A percentile compares a stretch with the other conserved stretches of the same genome.
These are phyloP conservation scores for Drosophila borealis DNA, from an alignment of 2,888 invertebrate species.

Conservation along the genomic window DNA sequence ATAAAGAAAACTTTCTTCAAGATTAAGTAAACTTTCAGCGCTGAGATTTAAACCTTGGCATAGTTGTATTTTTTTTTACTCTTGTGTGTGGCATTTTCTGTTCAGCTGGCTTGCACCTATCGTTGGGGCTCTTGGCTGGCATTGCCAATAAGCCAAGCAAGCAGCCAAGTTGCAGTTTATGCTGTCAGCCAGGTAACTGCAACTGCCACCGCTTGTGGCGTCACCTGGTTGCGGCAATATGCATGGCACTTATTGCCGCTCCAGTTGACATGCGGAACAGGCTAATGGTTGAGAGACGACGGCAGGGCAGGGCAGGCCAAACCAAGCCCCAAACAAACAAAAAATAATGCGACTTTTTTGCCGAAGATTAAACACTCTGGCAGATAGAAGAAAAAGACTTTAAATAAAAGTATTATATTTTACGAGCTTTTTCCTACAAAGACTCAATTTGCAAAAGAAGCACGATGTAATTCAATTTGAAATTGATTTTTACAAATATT, in stretches of 20 bases:
- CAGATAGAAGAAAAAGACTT: not conserved
- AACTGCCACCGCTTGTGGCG: slow-evolving; percentile 31
- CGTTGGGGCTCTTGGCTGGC: slow-evolving; percentile 21
- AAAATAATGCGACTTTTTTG: not conserved
- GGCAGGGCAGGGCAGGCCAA: not conserved
- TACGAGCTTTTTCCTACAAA: no score
- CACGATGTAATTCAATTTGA: no score
- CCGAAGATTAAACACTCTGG: not conserved
- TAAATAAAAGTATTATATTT: no score
- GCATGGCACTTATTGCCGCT: slow-evolving; percentile 80
- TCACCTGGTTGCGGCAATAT: slow-evolving; percentile 71
- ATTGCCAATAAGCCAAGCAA: slow-evolving; percentile 55
- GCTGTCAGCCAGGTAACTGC: slow-evolving; percentile 22
- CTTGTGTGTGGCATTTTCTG: slow-evolving; percentile 5
- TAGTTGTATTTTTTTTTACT: slow-evolving; percentile 6
- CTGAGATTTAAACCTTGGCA: slow-evolving; percentile 21
- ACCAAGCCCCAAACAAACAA: not conserved
- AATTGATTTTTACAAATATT: no score
- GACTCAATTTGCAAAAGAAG: no score
- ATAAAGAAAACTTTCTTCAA: slow-evolving; percentile 17
- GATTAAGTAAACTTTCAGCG: slow-evolving; percentile 23
- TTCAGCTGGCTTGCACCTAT: not conserved
- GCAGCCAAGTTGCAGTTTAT: slow-evolving; percentile 41
- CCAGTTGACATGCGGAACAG: slow-evolving; percentile 65
- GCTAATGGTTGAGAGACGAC: slow-evolving; percentile 31